Conservation (phyloP, 2,888 invertebrate species). For the Siphlonurus alternatus region DNA sequence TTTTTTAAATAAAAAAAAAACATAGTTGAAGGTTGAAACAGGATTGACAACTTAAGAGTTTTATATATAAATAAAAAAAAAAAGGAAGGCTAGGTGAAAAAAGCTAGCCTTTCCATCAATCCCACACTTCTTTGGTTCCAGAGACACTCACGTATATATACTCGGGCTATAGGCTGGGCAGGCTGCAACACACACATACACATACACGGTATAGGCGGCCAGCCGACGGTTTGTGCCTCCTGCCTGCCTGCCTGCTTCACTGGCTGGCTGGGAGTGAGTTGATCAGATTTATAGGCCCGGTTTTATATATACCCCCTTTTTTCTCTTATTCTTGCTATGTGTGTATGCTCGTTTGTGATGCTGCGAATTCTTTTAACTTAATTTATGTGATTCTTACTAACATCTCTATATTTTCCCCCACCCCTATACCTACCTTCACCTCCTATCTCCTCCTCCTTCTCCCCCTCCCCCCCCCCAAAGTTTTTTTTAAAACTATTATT, state of each 20-base stretch:
- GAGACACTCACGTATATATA: neutral
- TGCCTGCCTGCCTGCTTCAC: neutral
- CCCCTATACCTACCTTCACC: too few relatives aligned
- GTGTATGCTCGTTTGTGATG: neutral
- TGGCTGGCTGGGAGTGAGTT: neutral
- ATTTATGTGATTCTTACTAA: conserved; percentile 2
- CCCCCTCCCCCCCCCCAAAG: neutral
- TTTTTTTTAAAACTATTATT: neutral
- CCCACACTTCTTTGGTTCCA: neutral
- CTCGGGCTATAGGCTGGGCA: too few relatives aligned
- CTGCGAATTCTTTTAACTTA: conserved; percentile 1
- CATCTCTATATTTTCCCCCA: neutral
- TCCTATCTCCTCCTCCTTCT: neutral
- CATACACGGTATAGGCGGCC: neutral
- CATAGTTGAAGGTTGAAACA: neutral
- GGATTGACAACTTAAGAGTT: neutral
- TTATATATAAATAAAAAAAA: neutral
- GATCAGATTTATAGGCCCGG: conserved; percentile 2
- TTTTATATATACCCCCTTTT: neutral
- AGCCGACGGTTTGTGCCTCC: neutral
- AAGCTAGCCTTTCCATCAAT: conserved; percentile 1
- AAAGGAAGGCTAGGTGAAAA: neutral
- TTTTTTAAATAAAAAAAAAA: neutral
- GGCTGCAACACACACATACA: too few relatives aligned
- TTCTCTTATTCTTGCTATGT: neutral